These are phyloP conservation scores for Parasteatoda tepidariorum DNA, from an alignment of 1,140 invertebrate genomes.

Conservation along the genomic window DNA sequence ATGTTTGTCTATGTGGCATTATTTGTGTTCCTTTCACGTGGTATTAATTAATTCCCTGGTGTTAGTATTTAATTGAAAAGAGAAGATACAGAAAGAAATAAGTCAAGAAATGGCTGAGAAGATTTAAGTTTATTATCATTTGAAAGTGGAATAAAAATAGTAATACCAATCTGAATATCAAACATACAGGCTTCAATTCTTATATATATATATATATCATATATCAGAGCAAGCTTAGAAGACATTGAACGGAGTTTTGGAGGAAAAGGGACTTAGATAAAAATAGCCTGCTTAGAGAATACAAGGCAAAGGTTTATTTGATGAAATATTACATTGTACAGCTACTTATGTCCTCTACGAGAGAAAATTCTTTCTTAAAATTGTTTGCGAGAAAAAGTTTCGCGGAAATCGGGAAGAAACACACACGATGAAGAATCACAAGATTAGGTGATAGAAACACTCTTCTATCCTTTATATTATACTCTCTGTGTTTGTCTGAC, in stretches of 20 bases:
- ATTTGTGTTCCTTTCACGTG: no score
- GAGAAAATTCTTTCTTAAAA: conserved; percentile 55
- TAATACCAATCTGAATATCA: conserved; percentile 62
- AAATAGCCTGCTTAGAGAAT: conserved; percentile 60
- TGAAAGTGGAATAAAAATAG: conserved; percentile 62
- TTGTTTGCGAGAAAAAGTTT: conserved; percentile 13
- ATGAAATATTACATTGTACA: conserved; percentile 59
- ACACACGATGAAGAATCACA: conserved; percentile 54
- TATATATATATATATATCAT: conserved; percentile 57
- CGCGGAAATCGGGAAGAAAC: conserved; percentile 21
- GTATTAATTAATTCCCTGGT: no score
- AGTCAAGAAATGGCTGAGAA: conserved; percentile 54
- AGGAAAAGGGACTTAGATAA: conserved; percentile 55
- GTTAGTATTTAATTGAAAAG: no score
- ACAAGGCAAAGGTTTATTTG: conserved; percentile 59
- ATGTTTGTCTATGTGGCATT: no score
- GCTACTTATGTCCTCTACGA: conserved; percentile 43
- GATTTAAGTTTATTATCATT: conserved; percentile 62
- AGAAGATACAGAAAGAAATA: not conserved
- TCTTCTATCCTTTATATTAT: no score
- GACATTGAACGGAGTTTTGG: conserved; percentile 57
- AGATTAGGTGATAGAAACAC: conserved; percentile 9
- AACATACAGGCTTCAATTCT: conserved; percentile 61
- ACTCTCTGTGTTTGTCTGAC: conserved; percentile 10
- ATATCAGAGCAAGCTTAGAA: conserved; percentile 61